A percentile compares a stretch with the other conserved stretches of the same genome.
Evolutionary conservation across 2,888 invertebrate species (phyloP).

Genomic region (Leuctra nigra): DNA sequence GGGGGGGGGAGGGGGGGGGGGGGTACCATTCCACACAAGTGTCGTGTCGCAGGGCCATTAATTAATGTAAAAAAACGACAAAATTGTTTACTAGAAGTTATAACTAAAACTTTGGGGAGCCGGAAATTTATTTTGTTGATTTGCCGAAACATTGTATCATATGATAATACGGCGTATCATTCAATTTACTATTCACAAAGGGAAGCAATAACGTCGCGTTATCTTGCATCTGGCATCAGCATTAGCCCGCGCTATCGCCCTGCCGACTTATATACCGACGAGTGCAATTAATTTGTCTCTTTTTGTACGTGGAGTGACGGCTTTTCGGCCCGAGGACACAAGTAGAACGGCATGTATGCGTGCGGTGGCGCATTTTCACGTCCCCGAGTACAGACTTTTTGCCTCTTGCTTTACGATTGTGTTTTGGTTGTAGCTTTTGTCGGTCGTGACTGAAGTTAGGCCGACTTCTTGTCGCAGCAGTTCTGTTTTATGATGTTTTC

Average conservation of each 20-base stretch:
- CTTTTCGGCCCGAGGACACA: not conserved
- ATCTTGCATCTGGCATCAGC: not conserved
- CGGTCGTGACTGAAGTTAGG: slow-evolving; percentile 9
- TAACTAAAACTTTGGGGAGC: no score
- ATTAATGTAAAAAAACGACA: no score
- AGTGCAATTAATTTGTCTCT: slow-evolving; percentile 5
- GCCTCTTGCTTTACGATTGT: slow-evolving; percentile 8
- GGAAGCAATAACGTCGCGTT: not conserved
- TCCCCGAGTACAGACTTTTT: not conserved
- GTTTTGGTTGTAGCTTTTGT: slow-evolving; percentile 12
- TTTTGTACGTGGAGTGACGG: not conserved
- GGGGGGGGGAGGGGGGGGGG: no score
- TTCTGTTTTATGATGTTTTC: slow-evolving; percentile 1
- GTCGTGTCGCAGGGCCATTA: no score
- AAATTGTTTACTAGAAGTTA: no score
- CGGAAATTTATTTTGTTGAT: no score
- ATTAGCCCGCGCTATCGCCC: not conserved
- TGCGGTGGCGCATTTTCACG: not conserved
- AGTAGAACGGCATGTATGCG: not conserved
- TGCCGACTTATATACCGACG: slow-evolving; percentile 1
- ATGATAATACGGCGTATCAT: not conserved
- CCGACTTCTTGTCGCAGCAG: not conserved
- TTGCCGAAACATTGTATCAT: no score
- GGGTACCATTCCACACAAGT: no score
- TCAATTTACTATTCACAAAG: slow-evolving; percentile 4